Evolutionary conservation across 2,113 vertebrate genomes (phyloP).

Genomic region (Indicator indicator): DNA sequence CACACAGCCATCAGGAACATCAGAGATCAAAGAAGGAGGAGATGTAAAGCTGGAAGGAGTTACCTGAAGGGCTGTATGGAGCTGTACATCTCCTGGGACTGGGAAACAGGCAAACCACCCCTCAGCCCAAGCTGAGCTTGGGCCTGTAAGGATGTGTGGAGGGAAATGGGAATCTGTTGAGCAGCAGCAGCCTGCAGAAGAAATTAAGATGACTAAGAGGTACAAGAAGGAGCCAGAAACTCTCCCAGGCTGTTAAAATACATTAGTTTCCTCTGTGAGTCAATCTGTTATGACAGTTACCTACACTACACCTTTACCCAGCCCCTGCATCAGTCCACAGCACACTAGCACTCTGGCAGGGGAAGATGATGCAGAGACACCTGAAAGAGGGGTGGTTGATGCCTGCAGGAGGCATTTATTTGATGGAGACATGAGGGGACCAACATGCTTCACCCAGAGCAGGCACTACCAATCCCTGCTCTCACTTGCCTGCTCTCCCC

Average conservation of each 20-base stretch:
- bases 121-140: slow-evolving; percentile 94
- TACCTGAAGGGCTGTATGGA: slow-evolving; percentile 97
- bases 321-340: background rate
- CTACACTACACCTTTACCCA: background rate
- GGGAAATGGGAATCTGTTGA: slow-evolving; percentile 97
- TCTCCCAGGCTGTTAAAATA: background rate
- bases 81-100: slow-evolving; percentile 98
- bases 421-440: background rate
- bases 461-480: background rate
- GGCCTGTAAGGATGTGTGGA: slow-evolving; percentile 96
- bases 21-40: background rate
- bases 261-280: background rate
- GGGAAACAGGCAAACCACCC: slow-evolving; percentile 93
- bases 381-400: background rate
- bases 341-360: background rate
- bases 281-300: background rate
- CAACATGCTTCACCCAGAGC: background rate
- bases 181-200: slow-evolving; percentile 87
- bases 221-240: background rate
- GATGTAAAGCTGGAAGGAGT: background rate
- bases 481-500: background rate
- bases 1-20: background rate
- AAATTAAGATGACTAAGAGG: background rate
- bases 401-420: background rate
- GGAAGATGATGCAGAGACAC: background rate